A percentile compares a stretch with the other conserved stretches of the same genome.
Conservation (phyloP, 2,113 vertebrate genomes). For the Kryptolebias marmoratus region DNA sequence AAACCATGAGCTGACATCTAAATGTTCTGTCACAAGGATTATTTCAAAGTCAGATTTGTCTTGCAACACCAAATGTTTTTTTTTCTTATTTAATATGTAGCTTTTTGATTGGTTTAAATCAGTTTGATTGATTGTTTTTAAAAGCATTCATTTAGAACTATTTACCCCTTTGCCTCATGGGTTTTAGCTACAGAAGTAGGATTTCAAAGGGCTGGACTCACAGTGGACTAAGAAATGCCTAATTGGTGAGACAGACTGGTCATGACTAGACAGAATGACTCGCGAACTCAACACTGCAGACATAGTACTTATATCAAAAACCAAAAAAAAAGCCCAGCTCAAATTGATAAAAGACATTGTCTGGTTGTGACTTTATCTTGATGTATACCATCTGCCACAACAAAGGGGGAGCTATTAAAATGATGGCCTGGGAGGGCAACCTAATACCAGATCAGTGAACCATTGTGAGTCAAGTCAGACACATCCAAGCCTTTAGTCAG, state of each 20-base stretch:
- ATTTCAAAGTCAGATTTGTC: neutral
- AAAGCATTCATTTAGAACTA: constrained; percentile 2
- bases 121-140: neutral
- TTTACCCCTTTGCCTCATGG: constrained; percentile 4
- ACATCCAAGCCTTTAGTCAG: constrained; percentile 39
- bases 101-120: neutral
- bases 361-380: constrained; percentile 34
- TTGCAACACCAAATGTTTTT: neutral
- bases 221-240: constrained; percentile 29
- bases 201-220: constrained; percentile 2
- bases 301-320: constrained; percentile 32
- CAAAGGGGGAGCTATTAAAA: constrained; percentile 25
- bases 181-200: neutral
- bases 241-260: constrained; percentile 23
- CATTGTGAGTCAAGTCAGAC: constrained; percentile 50
- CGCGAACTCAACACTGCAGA: constrained; percentile 23
- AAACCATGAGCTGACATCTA: too few species aligned
- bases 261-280: constrained; percentile 28
- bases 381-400: constrained; percentile 54
- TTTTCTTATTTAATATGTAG: neutral
- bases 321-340: constrained; percentile 14
- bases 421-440: constrained; percentile 30
- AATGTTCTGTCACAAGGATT: too few species aligned
- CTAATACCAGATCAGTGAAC: constrained; percentile 43
- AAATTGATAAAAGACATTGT: constrained; percentile 24